Percentiles rank a stretch among this genome's conserved stretches.
These are phyloP conservation scores for Champsocephalus esox DNA, from an alignment of 2,797 vertebrate genomes.

Conservation along the genomic window DNA sequence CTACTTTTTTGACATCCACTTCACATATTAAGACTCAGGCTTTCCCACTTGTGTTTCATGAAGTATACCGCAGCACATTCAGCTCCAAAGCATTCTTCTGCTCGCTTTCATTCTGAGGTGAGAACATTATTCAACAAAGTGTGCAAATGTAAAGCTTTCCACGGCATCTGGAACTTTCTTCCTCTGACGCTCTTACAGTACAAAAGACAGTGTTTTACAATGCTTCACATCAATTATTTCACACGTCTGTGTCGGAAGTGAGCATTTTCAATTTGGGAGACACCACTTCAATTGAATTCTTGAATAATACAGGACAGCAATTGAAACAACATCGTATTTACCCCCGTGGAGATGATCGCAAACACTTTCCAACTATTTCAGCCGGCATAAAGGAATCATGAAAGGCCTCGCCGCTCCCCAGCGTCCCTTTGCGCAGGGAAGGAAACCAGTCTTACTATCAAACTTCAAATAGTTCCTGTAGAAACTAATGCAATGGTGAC, in stretches of 20 bases:
- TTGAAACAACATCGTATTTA: slow-evolving; percentile 73
- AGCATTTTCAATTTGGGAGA: slow-evolving; percentile 73
- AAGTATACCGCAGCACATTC: neutral
- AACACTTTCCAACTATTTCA: slow-evolving; percentile 81
- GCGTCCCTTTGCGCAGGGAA: slow-evolving; percentile 78
- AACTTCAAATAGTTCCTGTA: slow-evolving; percentile 87
- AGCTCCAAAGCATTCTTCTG: neutral
- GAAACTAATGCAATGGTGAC: slow-evolving; percentile 81
- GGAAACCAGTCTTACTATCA: slow-evolving; percentile 81
- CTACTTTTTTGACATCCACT: neutral
- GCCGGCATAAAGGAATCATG: slow-evolving; percentile 84
- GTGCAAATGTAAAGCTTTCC: slow-evolving; percentile 27
- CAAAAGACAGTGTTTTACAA: slow-evolving; percentile 66
- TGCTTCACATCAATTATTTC: slow-evolving; percentile 78
- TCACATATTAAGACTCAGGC: neutral
- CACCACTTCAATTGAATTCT: slow-evolving; percentile 69
- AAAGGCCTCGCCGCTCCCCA: slow-evolving; percentile 76
- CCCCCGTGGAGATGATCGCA: slow-evolving; percentile 78
- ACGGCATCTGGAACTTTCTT: slow-evolving; percentile 40
- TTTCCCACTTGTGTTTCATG: neutral
- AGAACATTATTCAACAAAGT: slow-evolving; percentile 40
- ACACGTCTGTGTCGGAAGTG: slow-evolving; percentile 57
- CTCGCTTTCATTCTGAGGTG: slow-evolving; percentile 4
- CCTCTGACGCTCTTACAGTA: slow-evolving; percentile 50
- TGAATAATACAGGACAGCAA: slow-evolving; percentile 80